These are phyloP conservation scores for Gephyroberyx darwinii DNA, from an alignment of 2,797 vertebrate species.

Conservation along the genomic window DNA sequence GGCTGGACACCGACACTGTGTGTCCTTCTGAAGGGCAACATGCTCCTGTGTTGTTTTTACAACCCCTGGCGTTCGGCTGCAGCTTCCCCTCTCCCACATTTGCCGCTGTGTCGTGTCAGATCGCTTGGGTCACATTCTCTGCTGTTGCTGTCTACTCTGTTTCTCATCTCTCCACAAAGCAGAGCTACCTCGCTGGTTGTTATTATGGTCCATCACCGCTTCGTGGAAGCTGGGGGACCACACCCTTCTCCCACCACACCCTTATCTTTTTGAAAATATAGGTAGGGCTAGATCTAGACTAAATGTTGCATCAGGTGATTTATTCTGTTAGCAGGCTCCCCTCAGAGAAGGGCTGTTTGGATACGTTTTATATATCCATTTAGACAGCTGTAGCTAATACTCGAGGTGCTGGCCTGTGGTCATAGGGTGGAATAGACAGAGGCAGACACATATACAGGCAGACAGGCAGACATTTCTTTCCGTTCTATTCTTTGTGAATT, in stretches of 20 bases:
- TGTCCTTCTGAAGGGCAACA: constrained; percentile 18
- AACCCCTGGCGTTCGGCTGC: constrained; percentile 39
- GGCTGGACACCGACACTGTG: constrained; percentile 10
- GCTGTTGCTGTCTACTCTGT: constrained; percentile 7
- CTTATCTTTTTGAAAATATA: constrained; percentile 46
- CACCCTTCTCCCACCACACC: constrained; percentile 33
- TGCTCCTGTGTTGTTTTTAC: constrained; percentile 46
- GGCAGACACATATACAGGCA: constrained; percentile 11
- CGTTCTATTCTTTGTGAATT: constrained; percentile 24
- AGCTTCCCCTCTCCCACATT: constrained; percentile 55
- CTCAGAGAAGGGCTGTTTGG: constrained; percentile 55
- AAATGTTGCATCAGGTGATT: constrained; percentile 51
- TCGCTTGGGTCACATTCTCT: constrained; percentile 44
- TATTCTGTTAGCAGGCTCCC: constrained; percentile 47
- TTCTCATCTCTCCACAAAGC: constrained; percentile 17
- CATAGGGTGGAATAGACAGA: constrained; percentile 30
- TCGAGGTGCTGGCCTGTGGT: constrained; percentile 27
- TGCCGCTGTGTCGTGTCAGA: constrained; percentile 52
- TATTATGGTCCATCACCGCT: constrained; percentile 11
- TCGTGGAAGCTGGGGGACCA: constrained; percentile 18
- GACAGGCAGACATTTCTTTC: constrained; percentile 8
- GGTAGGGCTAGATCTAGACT: constrained; percentile 37
- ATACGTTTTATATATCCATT: constrained; percentile 62
- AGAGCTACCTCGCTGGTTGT: constrained; percentile 15
- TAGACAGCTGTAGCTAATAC: constrained; percentile 71